These are phyloP conservation scores for Neogobius melanostomus DNA, from an alignment of 2,113 vertebrate species.

Conservation along the genomic window DNA sequence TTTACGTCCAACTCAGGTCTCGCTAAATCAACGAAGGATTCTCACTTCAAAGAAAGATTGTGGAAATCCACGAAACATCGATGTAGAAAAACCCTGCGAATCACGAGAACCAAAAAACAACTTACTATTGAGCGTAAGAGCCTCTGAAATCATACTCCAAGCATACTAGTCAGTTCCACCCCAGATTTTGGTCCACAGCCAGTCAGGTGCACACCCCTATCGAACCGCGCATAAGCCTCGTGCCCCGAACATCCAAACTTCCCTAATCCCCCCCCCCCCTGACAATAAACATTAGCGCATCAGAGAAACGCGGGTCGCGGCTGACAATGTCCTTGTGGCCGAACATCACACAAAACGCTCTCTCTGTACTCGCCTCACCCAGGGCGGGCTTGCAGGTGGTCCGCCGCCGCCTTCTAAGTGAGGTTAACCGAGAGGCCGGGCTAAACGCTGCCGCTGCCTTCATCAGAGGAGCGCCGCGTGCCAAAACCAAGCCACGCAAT, in stretches of 20 bases:
- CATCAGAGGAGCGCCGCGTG: constrained; percentile 82
- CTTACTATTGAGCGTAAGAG: too few species aligned
- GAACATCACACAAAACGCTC: constrained; percentile 79
- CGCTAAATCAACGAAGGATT: too few species aligned
- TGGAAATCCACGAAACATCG: too few species aligned
- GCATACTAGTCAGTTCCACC: too few species aligned
- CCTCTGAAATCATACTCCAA: too few species aligned
- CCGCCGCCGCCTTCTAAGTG: constrained; percentile 77
- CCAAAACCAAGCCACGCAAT: constrained; percentile 91
- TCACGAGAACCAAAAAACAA: too few species aligned
- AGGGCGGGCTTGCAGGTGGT: constrained; percentile 86
- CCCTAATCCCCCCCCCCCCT: constrained; percentile 17
- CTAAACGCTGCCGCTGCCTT: constrained; percentile 79
- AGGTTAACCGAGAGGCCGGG: constrained; percentile 87
- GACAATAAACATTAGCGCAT: constrained; percentile 27
- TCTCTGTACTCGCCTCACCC: constrained; percentile 74
- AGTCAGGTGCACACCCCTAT: not conserved
- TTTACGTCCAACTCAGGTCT: too few species aligned
- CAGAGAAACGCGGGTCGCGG: constrained; percentile 65
- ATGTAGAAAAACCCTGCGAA: too few species aligned
- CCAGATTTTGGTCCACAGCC: not conserved
- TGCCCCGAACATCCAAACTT: constrained; percentile 39
- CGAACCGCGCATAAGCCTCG: constrained; percentile 28
- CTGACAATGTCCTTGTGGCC: constrained; percentile 72
- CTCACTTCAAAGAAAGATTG: too few species aligned